These are phyloP conservation scores for Isotomurus palustris DNA, from an alignment of 2,888 invertebrate genomes.

Conservation along the genomic window DNA sequence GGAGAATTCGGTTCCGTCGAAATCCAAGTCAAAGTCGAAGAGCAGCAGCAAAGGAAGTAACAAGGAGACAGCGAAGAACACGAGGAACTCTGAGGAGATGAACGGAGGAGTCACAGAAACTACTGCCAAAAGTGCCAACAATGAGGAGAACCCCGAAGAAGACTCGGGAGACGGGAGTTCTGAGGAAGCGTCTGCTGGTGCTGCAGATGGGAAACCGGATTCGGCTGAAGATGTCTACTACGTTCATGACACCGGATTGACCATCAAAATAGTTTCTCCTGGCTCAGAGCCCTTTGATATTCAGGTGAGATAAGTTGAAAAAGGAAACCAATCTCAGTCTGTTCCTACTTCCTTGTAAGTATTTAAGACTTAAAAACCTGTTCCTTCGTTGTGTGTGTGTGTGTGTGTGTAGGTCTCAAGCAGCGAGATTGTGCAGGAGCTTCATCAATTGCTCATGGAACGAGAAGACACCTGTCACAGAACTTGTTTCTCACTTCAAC, in stretches of 20 bases:
- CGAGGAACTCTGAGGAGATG: background rate
- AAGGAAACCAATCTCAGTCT: no score
- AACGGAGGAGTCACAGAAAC: background rate
- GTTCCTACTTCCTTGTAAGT: no score
- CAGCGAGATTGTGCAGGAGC: conserved; percentile 95
- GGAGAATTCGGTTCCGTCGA: background rate
- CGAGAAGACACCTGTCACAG: conserved; percentile 97
- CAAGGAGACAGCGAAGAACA: background rate
- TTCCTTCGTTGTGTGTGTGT: no score
- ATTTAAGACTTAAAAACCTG: no score
- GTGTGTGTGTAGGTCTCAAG: conserved; percentile 69
- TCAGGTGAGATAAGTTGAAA: conserved; percentile 64
- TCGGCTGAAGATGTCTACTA: conserved; percentile 74
- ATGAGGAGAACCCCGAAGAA: background rate
- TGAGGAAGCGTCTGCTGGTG: conserved; percentile 14
- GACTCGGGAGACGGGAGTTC: conserved; percentile 3
- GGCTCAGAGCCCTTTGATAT: conserved; percentile 88
- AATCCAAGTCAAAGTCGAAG: no score
- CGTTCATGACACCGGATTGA: conserved; percentile 86
- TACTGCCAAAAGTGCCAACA: background rate
- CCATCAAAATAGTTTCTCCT: conserved; percentile 88
- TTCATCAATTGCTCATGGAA: conserved; percentile 96
- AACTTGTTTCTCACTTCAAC: conserved; percentile 94
- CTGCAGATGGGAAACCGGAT: conserved; percentile 41
- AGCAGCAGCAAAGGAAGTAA: background rate